A percentile compares a stretch with the other conserved stretches of the same genome.
Evolutionary conservation across 2,888 invertebrate species (phyloP).

Genomic region (Sericinus montela): DNA sequence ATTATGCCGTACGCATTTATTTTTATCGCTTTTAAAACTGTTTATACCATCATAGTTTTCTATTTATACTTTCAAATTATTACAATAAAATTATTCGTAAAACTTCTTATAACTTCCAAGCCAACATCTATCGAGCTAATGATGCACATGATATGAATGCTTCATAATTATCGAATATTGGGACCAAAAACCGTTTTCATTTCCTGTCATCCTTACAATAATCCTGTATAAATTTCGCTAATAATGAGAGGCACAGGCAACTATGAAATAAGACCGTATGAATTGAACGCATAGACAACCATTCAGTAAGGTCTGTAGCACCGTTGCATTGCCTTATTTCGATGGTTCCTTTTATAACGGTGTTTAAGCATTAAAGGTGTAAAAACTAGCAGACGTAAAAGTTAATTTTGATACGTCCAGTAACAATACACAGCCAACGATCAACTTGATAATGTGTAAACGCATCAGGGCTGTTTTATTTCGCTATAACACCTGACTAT

Average conservation of each 20-base stretch:
- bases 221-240: conserved; percentile 22
- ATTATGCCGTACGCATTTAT: no score
- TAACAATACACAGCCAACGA: background rate
- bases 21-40: background rate
- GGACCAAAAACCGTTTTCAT: conserved; percentile 16
- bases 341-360: background rate
- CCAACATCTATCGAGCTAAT: conserved; percentile 24
- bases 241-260: conserved; percentile 25
- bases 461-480: background rate
- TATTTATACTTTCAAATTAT: conserved; percentile 1
- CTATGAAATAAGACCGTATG: conserved; percentile 17
- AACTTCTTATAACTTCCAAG: conserved; percentile 19
- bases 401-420: conserved; percentile 1
- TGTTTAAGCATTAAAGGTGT: conserved; percentile 1
- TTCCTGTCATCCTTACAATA: conserved; percentile 19
- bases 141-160: conserved; percentile 25
- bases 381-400: conserved; percentile 2
- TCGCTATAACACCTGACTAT: conserved; percentile 10
- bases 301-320: background rate
- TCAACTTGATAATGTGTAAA: conserved; percentile 11
- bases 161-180: conserved; percentile 29
- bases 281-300: background rate
- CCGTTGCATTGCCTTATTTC: background rate
- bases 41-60: background rate
- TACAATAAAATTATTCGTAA: conserved; percentile 2